phyloP scores from a whole-genome alignment of 2,888 invertebrate genomes.

The Belgica antarctica region DNA sequence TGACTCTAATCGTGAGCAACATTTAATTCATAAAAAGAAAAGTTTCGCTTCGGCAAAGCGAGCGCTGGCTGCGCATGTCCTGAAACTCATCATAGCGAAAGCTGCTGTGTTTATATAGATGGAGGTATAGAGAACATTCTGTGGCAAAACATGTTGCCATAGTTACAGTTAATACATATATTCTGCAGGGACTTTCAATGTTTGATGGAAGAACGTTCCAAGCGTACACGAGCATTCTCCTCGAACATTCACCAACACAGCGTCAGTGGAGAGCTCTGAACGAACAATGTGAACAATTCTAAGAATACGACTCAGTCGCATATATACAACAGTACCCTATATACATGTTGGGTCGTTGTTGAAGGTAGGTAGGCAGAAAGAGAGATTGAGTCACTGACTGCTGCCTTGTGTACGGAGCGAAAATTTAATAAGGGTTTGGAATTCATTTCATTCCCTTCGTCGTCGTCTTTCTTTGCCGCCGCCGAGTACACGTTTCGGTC shows the following conservation, averaged over 20 bases:
- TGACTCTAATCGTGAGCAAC: conserved; percentile 37
- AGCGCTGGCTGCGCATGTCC: conserved; percentile 43
- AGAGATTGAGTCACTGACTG: conserved; percentile 40
- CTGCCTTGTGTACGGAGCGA: no score
- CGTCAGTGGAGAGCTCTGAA: conserved; percentile 8
- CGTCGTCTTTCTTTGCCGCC: not conserved
- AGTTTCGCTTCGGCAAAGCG: not conserved
- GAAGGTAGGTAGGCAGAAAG: conserved; percentile 38
- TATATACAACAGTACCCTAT: conserved; percentile 25
- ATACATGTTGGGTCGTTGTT: conserved; percentile 38
- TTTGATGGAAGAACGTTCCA: conserved; percentile 36
- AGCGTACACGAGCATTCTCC: not conserved
- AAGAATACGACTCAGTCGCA: conserved; percentile 38
- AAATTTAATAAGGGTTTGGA: not conserved
- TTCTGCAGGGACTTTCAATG: conserved; percentile 43
- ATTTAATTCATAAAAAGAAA: conserved; percentile 44
- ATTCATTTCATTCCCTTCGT: conserved; percentile 8
- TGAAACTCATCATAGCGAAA: conserved; percentile 43
- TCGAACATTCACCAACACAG: conserved; percentile 8
- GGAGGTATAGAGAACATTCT: conserved; percentile 38
- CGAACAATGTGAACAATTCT: conserved; percentile 41
- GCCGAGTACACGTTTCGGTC: not conserved
- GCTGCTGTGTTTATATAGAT: conserved; percentile 22
- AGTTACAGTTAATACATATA: conserved; percentile 43
- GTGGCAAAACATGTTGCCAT: conserved; percentile 44